phyloP scores from a whole-genome alignment of 2,113 vertebrate genomes.

The Ia io region DNA sequence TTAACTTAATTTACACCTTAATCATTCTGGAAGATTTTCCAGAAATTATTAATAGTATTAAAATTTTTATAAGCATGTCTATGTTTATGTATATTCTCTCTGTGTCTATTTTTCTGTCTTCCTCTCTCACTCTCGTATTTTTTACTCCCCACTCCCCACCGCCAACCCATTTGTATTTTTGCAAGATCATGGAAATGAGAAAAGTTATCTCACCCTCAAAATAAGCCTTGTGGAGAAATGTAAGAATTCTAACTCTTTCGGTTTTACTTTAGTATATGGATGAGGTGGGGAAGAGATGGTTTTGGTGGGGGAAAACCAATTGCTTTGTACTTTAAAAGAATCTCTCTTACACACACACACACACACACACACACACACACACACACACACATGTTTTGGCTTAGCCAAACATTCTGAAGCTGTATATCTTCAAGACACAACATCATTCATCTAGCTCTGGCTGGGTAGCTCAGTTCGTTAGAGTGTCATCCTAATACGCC shows the following conservation, averaged over 20 bases:
- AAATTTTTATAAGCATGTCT: not conserved
- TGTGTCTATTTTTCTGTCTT: not conserved
- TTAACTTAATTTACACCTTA: constrained; percentile 13
- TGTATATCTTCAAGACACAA: not conserved
- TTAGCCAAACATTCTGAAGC: constrained; percentile 1
- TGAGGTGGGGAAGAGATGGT: not conserved
- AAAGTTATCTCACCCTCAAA: constrained; percentile 32
- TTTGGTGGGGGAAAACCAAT: not conserved
- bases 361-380: not conserved
- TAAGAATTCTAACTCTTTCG: not conserved
- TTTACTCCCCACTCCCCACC: too few species aligned
- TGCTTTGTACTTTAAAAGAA: constrained; percentile 40
- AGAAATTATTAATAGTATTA: not conserved
- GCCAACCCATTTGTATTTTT: not conserved
- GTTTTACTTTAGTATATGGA: constrained; percentile 30
- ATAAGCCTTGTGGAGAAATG: not conserved
- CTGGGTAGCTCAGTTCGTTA: not conserved
- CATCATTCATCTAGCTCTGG: not conserved
- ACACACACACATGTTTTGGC: not conserved
- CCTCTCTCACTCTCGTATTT: not conserved
- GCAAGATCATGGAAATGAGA: not conserved
- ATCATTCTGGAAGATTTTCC: constrained; percentile 18
- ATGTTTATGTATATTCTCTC: not conserved
- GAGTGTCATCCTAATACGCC: not conserved
- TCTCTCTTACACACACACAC: not conserved